Conservation (phyloP, 1,140 invertebrate species). For the Drosophila novamexicana region DNA sequence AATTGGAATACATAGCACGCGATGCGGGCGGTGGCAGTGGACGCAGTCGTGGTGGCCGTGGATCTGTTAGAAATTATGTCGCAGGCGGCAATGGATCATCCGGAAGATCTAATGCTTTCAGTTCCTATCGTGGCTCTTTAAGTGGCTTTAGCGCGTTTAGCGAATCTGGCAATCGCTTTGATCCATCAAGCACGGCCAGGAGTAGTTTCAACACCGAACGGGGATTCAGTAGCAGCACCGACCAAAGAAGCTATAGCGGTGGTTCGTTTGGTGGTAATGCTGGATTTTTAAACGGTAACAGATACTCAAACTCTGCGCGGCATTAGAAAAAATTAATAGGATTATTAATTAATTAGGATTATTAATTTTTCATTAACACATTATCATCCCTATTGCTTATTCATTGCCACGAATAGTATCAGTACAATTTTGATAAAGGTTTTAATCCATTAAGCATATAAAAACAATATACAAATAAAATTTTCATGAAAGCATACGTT, state of each 20-base stretch:
- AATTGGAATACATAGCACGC: slow-evolving; percentile 87
- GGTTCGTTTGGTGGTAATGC: slow-evolving; percentile 10
- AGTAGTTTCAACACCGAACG: neutral
- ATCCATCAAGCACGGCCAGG: neutral
- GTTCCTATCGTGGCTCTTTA: slow-evolving; percentile 15
- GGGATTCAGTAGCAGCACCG: neutral
- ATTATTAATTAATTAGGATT: neutral
- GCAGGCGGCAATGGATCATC: neutral
- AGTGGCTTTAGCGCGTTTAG: slow-evolving; percentile 23
- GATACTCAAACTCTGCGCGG: slow-evolving; percentile 30
- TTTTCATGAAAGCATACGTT: neutral
- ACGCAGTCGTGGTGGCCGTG: slow-evolving; percentile 53
- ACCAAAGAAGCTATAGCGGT: neutral
- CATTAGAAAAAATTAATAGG: slow-evolving; percentile 15
- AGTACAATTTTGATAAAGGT: slow-evolving; percentile 22
- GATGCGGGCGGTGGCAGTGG: slow-evolving; percentile 49
- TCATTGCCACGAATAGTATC: slow-evolving; percentile 17
- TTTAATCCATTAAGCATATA: slow-evolving; percentile 10
- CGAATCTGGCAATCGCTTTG: slow-evolving; percentile 13
- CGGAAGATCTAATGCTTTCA: slow-evolving; percentile 3
- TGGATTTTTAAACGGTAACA: slow-evolving; percentile 2
- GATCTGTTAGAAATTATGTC: slow-evolving; percentile 3
- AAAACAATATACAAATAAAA: slow-evolving; percentile 12
- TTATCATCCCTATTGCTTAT: slow-evolving; percentile 21
- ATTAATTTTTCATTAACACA: neutral